Base-by-base conservation (phyloP, 2,113 vertebrate species). In the Grallaria varia region DNA sequence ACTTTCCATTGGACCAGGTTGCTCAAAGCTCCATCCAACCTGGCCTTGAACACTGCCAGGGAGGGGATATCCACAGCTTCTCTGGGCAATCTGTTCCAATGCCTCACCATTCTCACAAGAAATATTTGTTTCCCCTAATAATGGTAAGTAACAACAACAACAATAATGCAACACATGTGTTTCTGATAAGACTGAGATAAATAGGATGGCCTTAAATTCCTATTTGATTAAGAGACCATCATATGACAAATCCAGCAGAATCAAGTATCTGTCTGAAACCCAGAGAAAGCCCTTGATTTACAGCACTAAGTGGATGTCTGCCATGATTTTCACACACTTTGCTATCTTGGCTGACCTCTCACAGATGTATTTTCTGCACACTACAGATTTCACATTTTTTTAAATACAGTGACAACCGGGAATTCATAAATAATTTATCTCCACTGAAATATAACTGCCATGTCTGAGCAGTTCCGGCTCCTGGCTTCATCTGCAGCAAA, bases 391-490 rank as follows among this genome's bases (percentile, higher is more conserved):
- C 90, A 72, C 79, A 45, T 95, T 93, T 96, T 97, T 97, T 92
- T 95, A 95, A 95, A 95, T 59, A 87, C 5, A 10, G 81, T 76
- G 87, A 96, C 90, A 95, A 94, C 62, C 3, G 10, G 91, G 93
- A 97, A 97, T 97, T 95, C 89, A 87, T 94, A 94, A 97, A 94
- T 94, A 93, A 97, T 91, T 35, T 84, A 89, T 91, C 87, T 88
- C 72, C 49, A 76, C 66, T 83, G 93, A 95, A 97, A 97, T 95
- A 92, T 77, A 76, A 91, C 75, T 71, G 91, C 80, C 73, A 67
- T 93, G 68, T 84, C 87, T 88, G 82, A 80, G 89, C 63, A 89
- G 42, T 58, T 92, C 40, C 28, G 6, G 64, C 59, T 87, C 80
- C 71, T 94, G 67, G 60, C 81, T 71, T 56, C 63, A 90, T 77